Percentiles rank a stretch among this genome's conserved stretches.
Conservation (phyloP, 2,888 invertebrate species). For the Noctua comes region DNA sequence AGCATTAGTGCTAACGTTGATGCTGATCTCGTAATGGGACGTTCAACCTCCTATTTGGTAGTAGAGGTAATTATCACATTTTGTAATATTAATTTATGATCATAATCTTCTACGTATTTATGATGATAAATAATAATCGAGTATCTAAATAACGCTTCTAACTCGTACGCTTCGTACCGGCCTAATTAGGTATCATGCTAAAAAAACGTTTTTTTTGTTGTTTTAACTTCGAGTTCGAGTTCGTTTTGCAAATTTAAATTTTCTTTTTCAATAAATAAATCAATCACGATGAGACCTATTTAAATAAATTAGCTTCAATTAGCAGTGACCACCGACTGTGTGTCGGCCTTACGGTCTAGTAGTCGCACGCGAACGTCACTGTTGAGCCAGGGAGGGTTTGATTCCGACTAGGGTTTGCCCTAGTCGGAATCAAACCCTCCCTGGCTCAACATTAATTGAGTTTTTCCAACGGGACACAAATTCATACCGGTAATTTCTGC, state of each 20-base stretch:
- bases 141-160: neutral
- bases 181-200: neutral
- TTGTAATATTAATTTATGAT: neutral
- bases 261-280: neutral
- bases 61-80: neutral
- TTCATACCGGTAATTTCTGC: neutral
- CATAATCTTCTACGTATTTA: neutral
- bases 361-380: neutral
- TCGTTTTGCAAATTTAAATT: neutral
- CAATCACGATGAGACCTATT: neutral
- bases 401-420: neutral
- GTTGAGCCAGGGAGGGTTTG: neutral
- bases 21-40: neutral
- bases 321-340: conserved; percentile 5
- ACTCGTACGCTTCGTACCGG: neutral
- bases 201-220: neutral
- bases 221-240: neutral
- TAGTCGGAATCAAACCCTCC: too few species aligned
- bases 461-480: neutral
- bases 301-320: conserved; percentile 10
- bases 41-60: neutral
- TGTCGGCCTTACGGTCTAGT: conserved; percentile 2
- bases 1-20: neutral
- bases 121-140: neutral
- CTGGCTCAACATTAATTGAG: neutral